phyloP scores from a whole-genome alignment of 2,797 vertebrate species.

The Hozukius guyotensis region DNA sequence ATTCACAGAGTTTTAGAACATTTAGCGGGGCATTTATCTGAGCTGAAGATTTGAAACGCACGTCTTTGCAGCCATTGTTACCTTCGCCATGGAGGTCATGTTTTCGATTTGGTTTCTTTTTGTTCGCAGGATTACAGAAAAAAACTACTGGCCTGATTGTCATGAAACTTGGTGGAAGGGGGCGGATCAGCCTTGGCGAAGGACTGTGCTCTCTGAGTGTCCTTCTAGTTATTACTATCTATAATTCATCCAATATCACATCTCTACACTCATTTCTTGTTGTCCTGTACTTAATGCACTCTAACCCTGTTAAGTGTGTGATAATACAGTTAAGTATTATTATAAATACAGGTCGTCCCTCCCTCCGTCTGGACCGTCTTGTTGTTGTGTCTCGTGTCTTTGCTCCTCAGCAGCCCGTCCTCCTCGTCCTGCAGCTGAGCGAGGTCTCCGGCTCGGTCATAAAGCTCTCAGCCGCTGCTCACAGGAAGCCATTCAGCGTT shows the following conservation, averaged over 20 bases:
- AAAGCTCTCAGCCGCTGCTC: conserved; percentile 55
- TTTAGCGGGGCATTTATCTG: neutral
- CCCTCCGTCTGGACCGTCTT: neutral
- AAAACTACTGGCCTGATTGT: neutral
- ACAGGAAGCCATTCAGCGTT: conserved; percentile 32
- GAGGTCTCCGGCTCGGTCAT: conserved; percentile 16
- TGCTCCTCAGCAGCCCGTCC: neutral
- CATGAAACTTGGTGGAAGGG: neutral
- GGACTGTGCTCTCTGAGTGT: neutral
- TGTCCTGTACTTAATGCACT: neutral
- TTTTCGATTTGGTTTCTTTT: neutral
- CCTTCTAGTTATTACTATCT: neutral
- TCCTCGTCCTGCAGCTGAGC: conserved; percentile 8
- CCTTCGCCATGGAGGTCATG: neutral
- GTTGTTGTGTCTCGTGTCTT: neutral
- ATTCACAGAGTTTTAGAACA: neutral
- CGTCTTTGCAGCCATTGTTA: neutral
- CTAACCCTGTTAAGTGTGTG: neutral
- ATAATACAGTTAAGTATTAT: neutral
- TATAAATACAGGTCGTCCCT: neutral
- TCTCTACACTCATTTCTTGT: neutral
- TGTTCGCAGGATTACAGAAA: too few relatives aligned
- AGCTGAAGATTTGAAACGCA: neutral
- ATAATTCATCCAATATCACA: neutral
- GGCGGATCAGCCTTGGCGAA: neutral